These are phyloP conservation scores for Anodontia alba DNA, from an alignment of 2,888 invertebrate species.

Conservation along the genomic window DNA sequence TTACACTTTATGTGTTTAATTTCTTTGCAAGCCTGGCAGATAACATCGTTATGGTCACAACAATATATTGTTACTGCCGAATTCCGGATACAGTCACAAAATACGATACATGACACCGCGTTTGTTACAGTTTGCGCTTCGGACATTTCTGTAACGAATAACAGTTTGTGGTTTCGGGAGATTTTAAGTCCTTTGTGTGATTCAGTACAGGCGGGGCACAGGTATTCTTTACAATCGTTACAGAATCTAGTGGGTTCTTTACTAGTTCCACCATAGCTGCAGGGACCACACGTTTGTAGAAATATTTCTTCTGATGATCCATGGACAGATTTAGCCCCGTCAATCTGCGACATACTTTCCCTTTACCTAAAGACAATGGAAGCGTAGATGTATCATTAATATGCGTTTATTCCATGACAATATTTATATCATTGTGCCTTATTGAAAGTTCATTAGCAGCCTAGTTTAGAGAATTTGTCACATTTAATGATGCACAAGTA, in stretches of 20 bases:
- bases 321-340: not conserved
- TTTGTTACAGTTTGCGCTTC: no score
- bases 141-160: no score
- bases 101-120: not conserved
- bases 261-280: not conserved
- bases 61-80: not conserved
- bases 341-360: not conserved
- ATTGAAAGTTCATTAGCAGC: no score
- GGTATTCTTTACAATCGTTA: not conserved
- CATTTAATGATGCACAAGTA: no score
- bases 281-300: not conserved
- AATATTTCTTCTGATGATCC: not conserved
- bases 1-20: not conserved
- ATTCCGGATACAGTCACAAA: not conserved
- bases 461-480: no score
- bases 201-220: not conserved
- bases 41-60: not conserved
- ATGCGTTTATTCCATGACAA: no score
- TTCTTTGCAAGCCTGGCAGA: not conserved
- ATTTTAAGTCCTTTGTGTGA: not conserved
- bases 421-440: no score
- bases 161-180: not conserved
- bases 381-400: no score
- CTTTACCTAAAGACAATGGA: no score
- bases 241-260: not conserved